Evolutionary conservation across 2,113 vertebrate genomes (phyloP).

Genomic region (Podocnemis expansa): DNA sequence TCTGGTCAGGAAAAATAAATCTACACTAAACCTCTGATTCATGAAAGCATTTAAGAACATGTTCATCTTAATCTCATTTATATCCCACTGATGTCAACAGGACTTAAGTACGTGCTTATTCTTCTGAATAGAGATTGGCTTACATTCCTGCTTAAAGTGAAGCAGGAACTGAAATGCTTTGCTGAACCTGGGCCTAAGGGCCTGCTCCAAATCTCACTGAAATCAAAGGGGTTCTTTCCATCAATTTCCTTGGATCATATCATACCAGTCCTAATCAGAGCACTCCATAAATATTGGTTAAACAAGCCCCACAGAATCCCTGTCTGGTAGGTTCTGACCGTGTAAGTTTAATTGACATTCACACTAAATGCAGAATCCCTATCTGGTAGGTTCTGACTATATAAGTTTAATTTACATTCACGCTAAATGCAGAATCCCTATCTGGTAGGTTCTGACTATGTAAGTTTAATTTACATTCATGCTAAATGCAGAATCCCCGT

Average conservation of each 20-base stretch:
- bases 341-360: too few species aligned
- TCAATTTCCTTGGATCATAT: background rate
- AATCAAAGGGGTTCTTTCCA: background rate
- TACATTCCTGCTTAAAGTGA: too few species aligned
- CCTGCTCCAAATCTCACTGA: background rate
- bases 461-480: background rate
- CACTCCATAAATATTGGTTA: rapidly evolving
- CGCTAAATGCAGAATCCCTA: background rate
- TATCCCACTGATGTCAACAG: background rate
- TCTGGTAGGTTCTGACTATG: background rate
- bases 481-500: background rate
- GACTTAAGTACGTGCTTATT: rapidly evolving
- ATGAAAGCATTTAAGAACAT: background rate
- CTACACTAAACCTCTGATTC: background rate
- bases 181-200: rapidly evolving
- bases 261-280: background rate
- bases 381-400: too few species aligned
- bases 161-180: background rate
- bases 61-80: background rate
- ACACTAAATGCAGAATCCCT: too few species aligned
- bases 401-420: too few species aligned
- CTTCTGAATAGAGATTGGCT: background rate
- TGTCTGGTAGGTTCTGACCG: too few species aligned
- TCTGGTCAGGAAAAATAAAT: rapidly evolving
- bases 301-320: rapidly evolving